These are phyloP conservation scores for Malthinus seriepunctatus DNA, from an alignment of 2,888 invertebrate species.

Conservation along the genomic window DNA sequence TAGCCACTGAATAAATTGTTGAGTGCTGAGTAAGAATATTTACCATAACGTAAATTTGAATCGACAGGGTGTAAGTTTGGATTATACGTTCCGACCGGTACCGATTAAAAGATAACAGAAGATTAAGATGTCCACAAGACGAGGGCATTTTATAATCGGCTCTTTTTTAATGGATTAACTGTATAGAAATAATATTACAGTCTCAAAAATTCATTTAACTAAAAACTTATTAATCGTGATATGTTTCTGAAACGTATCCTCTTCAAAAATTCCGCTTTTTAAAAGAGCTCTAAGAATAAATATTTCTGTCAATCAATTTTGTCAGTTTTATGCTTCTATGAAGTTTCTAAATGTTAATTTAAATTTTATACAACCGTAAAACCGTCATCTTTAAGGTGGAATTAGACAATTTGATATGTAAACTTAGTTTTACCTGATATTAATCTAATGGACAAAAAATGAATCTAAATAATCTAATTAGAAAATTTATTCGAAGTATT, in stretches of 20 bases:
- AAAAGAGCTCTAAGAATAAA: slow-evolving; percentile 22
- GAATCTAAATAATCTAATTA: too few species aligned
- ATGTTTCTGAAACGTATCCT: slow-evolving; percentile 26
- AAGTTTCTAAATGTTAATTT: slow-evolving; percentile 20
- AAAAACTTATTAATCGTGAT: slow-evolving; percentile 28
- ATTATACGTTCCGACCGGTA: slow-evolving; percentile 39
- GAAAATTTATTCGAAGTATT: too few species aligned
- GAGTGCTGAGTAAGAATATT: slow-evolving; percentile 11
- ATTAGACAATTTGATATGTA: slow-evolving; percentile 3
- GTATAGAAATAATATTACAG: slow-evolving; percentile 16
- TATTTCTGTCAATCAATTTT: slow-evolving; percentile 27
- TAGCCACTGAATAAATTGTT: slow-evolving; percentile 11
- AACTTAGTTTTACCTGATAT: too few species aligned
- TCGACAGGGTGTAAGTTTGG: slow-evolving; percentile 41
- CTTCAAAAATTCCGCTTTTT: slow-evolving; percentile 24
- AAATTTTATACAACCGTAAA: slow-evolving; percentile 18
- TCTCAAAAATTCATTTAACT: slow-evolving; percentile 20
- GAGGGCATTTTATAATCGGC: slow-evolving; percentile 25
- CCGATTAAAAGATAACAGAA: slow-evolving; percentile 40
- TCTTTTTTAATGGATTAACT: slow-evolving; percentile 24
- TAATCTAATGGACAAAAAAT: too few species aligned
- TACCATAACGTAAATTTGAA: slow-evolving; percentile 30
- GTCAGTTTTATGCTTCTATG: slow-evolving; percentile 23
- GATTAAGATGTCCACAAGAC: slow-evolving; percentile 41
- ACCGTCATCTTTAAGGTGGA: slow-evolving; percentile 19